Evolutionary conservation across 2,113 vertebrate genomes (phyloP), one percentile per base, ranked within the genome.

Genomic region (Ictalurus furcatus): DNA sequence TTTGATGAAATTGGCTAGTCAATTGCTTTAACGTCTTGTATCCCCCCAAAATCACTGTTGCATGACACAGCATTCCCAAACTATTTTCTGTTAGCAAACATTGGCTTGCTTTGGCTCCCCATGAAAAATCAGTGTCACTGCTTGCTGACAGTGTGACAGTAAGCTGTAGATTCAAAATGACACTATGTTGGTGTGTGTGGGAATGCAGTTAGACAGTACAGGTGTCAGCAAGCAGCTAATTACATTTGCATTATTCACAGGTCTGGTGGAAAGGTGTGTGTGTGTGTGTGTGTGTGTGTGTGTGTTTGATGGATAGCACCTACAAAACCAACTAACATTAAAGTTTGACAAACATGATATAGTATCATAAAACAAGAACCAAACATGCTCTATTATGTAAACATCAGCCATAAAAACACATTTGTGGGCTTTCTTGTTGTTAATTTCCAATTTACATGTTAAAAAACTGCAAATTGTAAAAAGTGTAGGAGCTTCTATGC

Each of bases 241-340:
- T 52, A 52, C 76, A 79, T 78, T 78, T 78, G 74, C 74, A 78
- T 52, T 79, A 79, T 79, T 79, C 44, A 79, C 76, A 79, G 76
- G 44, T 79, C 44, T 16, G 76, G 12, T 14, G 28, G 76, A 52
- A 79, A 78, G 12, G 12, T 79, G 25, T 52, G 40, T 78, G 40
- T 28, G 12, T 79, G 40, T 78, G 40, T 52, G 76, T 52, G 76
- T 52, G 17, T 73, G 34, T 73, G 16, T 73, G 69, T 14, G 76
- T 52, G 74, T 78, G 74, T 48, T 1, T 0, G 9, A 73, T 19
- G 16, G 69, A 21, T 44, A 44, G 21, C 19, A 4, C 8, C 7
- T 17, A 34, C 6, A 4, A 25, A 76, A 44, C 71, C 40, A 40
- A 25, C 71, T 74, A 23, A 48, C 21, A 76, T 13, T 44, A 11